Evolutionary conservation across 2,797 vertebrate species (phyloP).

Genomic region (Myotis findleyi): DNA sequence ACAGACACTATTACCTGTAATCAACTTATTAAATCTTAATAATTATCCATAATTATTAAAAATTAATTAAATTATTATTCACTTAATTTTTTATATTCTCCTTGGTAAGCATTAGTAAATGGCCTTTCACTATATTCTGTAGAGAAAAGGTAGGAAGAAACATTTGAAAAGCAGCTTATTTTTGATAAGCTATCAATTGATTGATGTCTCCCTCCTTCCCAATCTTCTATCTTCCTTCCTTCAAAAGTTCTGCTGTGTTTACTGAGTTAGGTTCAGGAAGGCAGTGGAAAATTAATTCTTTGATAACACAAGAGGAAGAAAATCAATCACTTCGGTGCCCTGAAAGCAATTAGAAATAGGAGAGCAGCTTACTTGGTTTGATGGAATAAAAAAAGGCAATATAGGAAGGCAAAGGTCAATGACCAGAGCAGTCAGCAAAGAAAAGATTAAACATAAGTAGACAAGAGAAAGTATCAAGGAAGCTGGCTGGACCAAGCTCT

Average conservation of each 20-base stretch:
- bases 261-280: background rate
- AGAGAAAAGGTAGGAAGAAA: background rate
- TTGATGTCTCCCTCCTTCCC: background rate
- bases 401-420: background rate
- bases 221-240: background rate
- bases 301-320: background rate
- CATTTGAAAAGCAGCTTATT: background rate
- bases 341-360: slow-evolving; percentile 22
- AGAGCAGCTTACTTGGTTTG: background rate
- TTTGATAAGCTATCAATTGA: background rate
- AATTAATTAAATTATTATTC: background rate
- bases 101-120: background rate
- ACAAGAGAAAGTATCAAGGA: background rate
- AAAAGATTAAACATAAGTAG: background rate
- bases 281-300: slow-evolving; percentile 5
- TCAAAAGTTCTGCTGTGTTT: background rate
- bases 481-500: background rate
- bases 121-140: background rate
- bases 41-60: background rate
- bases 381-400: background rate
- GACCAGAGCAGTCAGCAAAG: background rate
- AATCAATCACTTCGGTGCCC: background rate
- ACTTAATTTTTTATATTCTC: background rate
- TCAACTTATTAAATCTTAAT: background rate
- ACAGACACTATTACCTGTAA: background rate